Conservation (phyloP, 2,113 vertebrate genomes). For the Oreochromis tanganicae region DNA sequence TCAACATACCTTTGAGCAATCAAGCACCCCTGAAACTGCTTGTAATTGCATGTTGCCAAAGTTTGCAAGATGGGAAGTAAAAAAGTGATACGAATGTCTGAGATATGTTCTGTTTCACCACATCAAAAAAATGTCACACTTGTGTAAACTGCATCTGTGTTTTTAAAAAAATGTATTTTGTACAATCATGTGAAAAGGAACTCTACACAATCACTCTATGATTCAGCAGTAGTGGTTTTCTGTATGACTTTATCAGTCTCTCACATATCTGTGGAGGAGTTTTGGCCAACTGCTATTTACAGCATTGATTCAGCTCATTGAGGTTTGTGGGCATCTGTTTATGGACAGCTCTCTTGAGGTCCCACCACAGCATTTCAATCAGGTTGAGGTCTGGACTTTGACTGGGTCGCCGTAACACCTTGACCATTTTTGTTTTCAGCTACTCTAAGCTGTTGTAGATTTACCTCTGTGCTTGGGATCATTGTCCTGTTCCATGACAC, state of each 20-base stretch:
- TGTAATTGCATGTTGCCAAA: neutral
- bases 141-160: neutral
- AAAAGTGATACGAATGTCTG: neutral
- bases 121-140: neutral
- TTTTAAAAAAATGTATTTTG: rapidly evolving
- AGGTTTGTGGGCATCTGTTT: neutral
- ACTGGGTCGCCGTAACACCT: rapidly evolving
- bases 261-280: neutral
- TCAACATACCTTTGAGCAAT: neutral
- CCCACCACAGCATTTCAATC: neutral
- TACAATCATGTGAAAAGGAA: neutral
- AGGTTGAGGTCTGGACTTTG: neutral
- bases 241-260: neutral
- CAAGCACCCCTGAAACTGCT: neutral
- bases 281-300: neutral
- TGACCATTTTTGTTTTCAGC: neutral
- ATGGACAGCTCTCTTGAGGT: neutral
- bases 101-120: neutral
- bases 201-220: neutral
- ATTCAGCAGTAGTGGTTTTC: neutral
- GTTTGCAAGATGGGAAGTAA: neutral
- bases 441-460: neutral
- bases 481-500: neutral
- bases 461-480: neutral
- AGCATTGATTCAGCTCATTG: neutral